phyloP scores from a whole-genome alignment of 1,140 invertebrate genomes.

The Rhagoletis pomonella region DNA sequence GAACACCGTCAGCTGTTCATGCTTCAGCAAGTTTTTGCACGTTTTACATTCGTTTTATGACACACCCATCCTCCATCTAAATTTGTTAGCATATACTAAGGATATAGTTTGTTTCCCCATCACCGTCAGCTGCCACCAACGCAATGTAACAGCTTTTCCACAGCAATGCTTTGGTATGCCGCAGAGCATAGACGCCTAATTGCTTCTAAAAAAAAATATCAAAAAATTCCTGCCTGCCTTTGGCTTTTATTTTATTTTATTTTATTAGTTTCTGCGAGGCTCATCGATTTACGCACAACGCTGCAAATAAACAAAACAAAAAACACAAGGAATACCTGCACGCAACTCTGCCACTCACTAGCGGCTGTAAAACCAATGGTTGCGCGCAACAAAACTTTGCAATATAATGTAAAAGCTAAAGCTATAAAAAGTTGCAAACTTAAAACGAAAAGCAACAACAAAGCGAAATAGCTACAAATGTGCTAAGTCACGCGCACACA shows the following conservation, averaged over 20 bases:
- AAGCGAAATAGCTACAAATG: background rate
- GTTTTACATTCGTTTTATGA: too few species aligned
- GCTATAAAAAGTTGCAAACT: background rate
- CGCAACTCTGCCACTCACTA: background rate
- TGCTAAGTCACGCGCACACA: conserved; percentile 29
- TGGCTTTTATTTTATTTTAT: background rate
- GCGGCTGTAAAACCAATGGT: background rate
- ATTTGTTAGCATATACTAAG: too few species aligned
- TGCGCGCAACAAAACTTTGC: background rate
- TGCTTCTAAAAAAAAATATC: too few species aligned
- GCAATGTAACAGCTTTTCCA: background rate
- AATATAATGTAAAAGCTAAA: background rate
- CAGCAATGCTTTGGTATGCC: background rate
- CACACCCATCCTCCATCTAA: too few species aligned
- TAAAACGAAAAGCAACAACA: background rate
- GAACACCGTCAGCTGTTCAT: background rate
- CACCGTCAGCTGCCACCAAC: background rate
- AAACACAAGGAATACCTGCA: background rate
- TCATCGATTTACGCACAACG: background rate
- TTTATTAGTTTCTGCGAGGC: background rate
- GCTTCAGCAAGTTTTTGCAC: background rate
- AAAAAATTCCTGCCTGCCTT: too few species aligned
- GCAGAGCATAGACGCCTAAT: background rate
- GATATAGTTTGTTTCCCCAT: background rate
- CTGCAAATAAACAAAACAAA: background rate